phyloP scores from a whole-genome alignment of 2,888 invertebrate species.

The Drosophila lutescens region DNA sequence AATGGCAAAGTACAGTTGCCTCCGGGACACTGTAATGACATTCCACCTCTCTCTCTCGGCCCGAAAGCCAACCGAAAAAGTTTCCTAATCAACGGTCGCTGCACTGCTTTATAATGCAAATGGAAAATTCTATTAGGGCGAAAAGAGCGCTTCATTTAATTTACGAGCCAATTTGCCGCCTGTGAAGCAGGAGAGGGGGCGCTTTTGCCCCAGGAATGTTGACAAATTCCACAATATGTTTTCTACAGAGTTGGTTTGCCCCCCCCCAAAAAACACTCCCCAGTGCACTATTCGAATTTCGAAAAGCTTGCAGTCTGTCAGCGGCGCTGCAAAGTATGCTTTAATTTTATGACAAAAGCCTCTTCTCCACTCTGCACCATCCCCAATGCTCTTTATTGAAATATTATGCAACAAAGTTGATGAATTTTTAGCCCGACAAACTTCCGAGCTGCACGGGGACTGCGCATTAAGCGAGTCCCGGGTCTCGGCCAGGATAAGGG shows the following conservation, averaged over 20 bases:
- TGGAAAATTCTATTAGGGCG: conserved; percentile 62
- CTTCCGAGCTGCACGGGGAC: conserved; percentile 67
- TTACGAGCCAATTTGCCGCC: conserved; percentile 62
- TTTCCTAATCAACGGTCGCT: conserved; percentile 52
- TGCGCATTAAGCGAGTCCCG: conserved; percentile 69
- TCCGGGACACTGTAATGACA: neutral
- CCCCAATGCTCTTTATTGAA: conserved; percentile 64
- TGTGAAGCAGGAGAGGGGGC: conserved; percentile 8
- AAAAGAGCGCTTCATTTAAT: conserved; percentile 54
- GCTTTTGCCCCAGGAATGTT: conserved; percentile 30
- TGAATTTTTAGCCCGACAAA: conserved; percentile 73
- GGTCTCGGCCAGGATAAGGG: conserved; percentile 17
- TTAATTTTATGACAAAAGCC: conserved; percentile 69
- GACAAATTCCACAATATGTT: conserved; percentile 53
- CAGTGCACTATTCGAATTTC: conserved; percentile 66
- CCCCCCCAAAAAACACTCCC: conserved; percentile 60
- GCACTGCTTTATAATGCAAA: conserved; percentile 51
- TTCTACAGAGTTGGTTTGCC: conserved; percentile 11
- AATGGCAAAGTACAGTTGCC: conserved; percentile 15
- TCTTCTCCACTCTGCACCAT: neutral
- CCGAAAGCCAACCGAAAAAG: neutral
- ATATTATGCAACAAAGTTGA: conserved; percentile 80
- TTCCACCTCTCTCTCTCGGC: neutral
- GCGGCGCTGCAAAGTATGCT: conserved; percentile 56
- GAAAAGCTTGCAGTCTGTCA: conserved; percentile 42